Percentiles rank a stretch among this genome's conserved stretches.
Evolutionary conservation across 2,797 vertebrate genomes (phyloP).

Genomic region (Alosa sapidissima): DNA sequence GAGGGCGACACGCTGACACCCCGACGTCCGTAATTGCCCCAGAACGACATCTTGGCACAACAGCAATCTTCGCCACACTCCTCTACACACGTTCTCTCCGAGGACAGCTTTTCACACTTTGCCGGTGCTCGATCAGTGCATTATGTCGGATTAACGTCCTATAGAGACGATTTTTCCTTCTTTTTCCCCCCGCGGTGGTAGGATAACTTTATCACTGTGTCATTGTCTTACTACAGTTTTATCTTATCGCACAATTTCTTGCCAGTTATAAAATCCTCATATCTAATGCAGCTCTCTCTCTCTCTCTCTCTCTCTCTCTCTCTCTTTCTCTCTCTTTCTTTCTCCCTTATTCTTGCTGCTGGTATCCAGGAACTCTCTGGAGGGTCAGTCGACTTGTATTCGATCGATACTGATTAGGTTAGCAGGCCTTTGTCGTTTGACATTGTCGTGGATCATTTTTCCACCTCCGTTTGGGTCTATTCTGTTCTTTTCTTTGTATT

Average conservation of each 20-base stretch:
- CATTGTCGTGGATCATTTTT: background rate
- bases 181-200: background rate
- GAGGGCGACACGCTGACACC: slow-evolving; percentile 28
- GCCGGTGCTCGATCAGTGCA: background rate
- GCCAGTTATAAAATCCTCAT: background rate
- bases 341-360: background rate
- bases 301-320: background rate
- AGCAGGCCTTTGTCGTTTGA: background rate
- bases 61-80: background rate
- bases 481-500: background rate
- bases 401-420: slow-evolving; percentile 19
- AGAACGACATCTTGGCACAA: slow-evolving; percentile 13
- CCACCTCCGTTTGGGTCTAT: background rate
- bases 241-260: background rate
- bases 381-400: background rate
- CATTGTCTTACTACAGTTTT: background rate
- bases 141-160: slow-evolving; percentile 4
- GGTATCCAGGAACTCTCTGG: background rate
- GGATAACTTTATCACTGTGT: slow-evolving; percentile 17
- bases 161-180: background rate
- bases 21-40: background rate
- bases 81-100: background rate
- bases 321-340: background rate
- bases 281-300: background rate
- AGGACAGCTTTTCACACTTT: slow-evolving; percentile 20